A percentile compares a stretch with the other conserved stretches of the same genome.
Conservation (phyloP, 2,888 invertebrate species). For the Phrixothrix hirtus region DNA sequence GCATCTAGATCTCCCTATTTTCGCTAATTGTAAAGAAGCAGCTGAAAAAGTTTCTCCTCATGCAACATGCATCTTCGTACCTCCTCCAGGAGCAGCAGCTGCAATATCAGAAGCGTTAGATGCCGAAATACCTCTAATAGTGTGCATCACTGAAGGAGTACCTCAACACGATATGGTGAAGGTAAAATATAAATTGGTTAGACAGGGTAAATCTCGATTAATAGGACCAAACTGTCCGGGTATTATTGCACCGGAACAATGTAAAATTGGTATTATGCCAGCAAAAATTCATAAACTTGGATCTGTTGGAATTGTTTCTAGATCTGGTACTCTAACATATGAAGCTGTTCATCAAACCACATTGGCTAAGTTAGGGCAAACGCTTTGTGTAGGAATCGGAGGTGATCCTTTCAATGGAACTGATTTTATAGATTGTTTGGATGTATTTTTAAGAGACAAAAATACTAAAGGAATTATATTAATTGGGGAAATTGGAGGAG, state of each 20-base stretch:
- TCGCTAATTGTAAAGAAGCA: slow-evolving; percentile 62
- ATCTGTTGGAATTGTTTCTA: slow-evolving; percentile 72
- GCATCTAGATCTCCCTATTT: slow-evolving; percentile 75
- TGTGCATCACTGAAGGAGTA: slow-evolving; percentile 66
- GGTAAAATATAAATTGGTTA: slow-evolving; percentile 66
- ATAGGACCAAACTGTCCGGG: slow-evolving; percentile 87
- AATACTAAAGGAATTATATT: slow-evolving; percentile 94
- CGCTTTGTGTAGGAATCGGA: slow-evolving; percentile 88
- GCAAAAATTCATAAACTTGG: slow-evolving; percentile 77
- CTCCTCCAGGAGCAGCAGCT: slow-evolving; percentile 71
- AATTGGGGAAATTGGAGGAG: slow-evolving; percentile 95
- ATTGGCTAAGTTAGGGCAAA: slow-evolving; percentile 81
- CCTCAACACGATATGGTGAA: slow-evolving; percentile 83
- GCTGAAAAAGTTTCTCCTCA: slow-evolving; percentile 67
- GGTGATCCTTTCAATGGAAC: slow-evolving; percentile 99
- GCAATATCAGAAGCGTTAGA: slow-evolving; percentile 76
- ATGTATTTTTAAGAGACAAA: slow-evolving; percentile 88
- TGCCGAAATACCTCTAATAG: slow-evolving; percentile 66
- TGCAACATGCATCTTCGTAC: slow-evolving; percentile 79
- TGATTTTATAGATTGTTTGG: slow-evolving; percentile 96
- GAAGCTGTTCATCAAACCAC: slow-evolving; percentile 79
- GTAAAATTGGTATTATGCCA: slow-evolving; percentile 88
- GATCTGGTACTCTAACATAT: slow-evolving; percentile 75
- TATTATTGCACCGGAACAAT: slow-evolving; percentile 74
- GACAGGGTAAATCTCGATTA: slow-evolving; percentile 72